Evolutionary conservation across 2,797 vertebrate genomes (phyloP).

Genomic region (Phaenicophaeus curvirostris): DNA sequence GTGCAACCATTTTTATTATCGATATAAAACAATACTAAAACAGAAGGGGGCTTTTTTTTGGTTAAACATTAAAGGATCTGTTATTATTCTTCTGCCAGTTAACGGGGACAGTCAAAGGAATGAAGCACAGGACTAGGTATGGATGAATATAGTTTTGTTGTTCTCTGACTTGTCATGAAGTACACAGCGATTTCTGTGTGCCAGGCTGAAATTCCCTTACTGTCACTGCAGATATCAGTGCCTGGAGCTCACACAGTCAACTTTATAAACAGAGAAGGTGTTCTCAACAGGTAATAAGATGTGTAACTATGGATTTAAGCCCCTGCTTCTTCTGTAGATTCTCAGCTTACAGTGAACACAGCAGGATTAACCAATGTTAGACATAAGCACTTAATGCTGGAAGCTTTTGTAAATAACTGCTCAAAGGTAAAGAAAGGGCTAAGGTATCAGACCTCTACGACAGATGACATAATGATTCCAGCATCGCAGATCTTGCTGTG

Average conservation of each 20-base stretch:
- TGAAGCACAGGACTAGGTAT: background rate
- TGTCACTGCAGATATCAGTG: fast-evolving
- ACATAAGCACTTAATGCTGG: too few relatives aligned
- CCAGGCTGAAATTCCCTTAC: background rate
- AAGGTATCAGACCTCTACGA: background rate
- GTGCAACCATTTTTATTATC: background rate
- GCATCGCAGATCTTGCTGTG: background rate
- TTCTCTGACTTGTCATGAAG: background rate
- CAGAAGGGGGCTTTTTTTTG: background rate
- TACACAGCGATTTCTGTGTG: background rate
- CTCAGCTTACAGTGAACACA: too few relatives aligned
- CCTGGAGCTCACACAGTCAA: background rate
- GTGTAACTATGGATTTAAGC: background rate
- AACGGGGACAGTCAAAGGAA: background rate
- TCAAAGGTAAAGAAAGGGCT: background rate
- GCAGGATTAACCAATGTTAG: too few relatives aligned
- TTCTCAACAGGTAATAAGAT: background rate
- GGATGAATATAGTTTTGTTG: background rate
- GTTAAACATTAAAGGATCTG: background rate
- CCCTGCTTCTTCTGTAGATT: background rate
- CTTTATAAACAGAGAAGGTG: background rate
- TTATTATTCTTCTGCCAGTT: background rate
- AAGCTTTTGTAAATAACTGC: background rate
- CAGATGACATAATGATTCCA: background rate
- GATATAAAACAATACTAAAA: background rate